Evolutionary conservation across 2,113 vertebrate species (phyloP).

Genomic region (Cynocephalus volans): DNA sequence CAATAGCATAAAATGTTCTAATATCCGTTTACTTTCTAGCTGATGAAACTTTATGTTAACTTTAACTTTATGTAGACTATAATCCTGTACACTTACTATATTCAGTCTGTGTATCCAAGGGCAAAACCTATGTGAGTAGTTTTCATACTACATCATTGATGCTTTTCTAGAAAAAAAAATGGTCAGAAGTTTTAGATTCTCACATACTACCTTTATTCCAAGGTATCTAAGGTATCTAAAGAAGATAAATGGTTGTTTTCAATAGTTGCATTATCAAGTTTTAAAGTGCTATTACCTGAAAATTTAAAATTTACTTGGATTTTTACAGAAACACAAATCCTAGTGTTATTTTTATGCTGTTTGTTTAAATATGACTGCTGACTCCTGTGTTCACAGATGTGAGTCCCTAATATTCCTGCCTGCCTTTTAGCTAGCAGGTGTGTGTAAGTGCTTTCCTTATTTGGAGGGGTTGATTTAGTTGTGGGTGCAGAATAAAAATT

Average conservation of each 20-base stretch:
- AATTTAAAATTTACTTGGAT: background rate
- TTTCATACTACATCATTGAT: constrained; percentile 13
- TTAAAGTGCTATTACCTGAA: background rate
- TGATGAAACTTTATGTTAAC: background rate
- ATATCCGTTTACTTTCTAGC: constrained; percentile 11
- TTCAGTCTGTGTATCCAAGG: background rate
- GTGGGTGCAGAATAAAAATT: background rate
- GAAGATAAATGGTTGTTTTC: background rate
- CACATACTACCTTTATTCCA: background rate
- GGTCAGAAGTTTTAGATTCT: constrained; percentile 44
- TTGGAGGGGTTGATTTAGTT: background rate
- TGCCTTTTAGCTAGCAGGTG: background rate
- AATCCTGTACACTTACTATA: background rate
- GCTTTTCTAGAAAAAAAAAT: background rate
- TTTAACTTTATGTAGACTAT: background rate
- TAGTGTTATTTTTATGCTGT: background rate
- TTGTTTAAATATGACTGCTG: background rate
- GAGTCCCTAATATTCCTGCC: background rate
- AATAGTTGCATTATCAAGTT: background rate
- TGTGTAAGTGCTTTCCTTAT: background rate
- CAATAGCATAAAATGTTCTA: background rate
- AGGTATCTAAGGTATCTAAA: background rate
- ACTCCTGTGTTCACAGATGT: too few species aligned
- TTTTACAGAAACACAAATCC: background rate
- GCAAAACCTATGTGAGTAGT: background rate